Conservation (phyloP, 2,113 vertebrate species). For the Panurus biarmicus region DNA sequence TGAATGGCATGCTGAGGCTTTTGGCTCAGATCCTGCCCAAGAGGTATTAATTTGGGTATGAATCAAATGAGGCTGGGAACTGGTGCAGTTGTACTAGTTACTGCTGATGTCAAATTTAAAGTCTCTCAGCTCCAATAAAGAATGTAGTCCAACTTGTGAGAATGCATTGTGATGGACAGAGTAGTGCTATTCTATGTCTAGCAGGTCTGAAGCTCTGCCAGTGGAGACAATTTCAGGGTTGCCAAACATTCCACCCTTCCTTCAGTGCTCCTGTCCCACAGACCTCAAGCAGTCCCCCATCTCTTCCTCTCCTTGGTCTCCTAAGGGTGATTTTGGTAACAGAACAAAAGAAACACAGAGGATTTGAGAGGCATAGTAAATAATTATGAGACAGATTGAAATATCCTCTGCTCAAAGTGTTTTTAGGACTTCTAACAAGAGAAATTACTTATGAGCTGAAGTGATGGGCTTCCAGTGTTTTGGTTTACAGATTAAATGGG, state of each 20-base stretch:
- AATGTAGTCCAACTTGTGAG: not conserved
- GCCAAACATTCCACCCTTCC: not conserved
- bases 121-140: not conserved
- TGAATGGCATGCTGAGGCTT: slow-evolving; percentile 42
- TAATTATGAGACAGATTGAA: not conserved
- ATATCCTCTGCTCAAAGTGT: not conserved
- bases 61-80: slow-evolving; percentile 16
- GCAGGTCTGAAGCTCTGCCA: not conserved
- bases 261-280: not conserved
- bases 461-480: not conserved
- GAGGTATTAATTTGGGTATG: slow-evolving; percentile 44
- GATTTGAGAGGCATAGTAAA: not conserved
- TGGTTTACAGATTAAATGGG: not conserved
- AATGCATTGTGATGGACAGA: not conserved
- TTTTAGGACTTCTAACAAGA: not conserved
- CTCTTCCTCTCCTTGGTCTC: not conserved
- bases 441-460: not conserved
- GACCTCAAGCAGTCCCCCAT: not conserved
- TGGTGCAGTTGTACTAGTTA: not conserved
- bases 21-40: slow-evolving; percentile 51
- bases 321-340: not conserved
- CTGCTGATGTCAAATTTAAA: slow-evolving; percentile 17
- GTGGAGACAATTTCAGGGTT: not conserved
- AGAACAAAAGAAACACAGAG: not conserved
- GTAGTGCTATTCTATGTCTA: not conserved